Evolutionary conservation across 1,140 invertebrate genomes (phyloP), one percentile per base, ranked within the genome.

Genomic region (Homalodisca vitripennis): DNA sequence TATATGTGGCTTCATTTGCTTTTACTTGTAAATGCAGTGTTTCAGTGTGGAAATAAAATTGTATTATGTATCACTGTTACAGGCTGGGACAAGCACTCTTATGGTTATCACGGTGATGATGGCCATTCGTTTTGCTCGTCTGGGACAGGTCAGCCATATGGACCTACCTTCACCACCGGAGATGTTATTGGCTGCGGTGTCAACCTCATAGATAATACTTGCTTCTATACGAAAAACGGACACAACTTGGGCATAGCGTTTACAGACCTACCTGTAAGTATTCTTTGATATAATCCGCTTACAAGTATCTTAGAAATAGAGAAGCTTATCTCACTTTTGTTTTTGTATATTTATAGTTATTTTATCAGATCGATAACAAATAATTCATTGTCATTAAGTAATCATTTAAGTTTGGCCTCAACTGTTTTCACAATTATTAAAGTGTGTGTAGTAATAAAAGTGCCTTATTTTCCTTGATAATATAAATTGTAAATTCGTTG

Each of bases 191-290:
- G 98, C 69, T 99, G 98, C 82, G 98, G 97, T 72, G 91, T 99
- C 48, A 99, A 99, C 84, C 87, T 99, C 53, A 91, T 99, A 71
- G 95, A 98, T 79, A 97, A 97, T 82, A 95, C 93, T 20, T 98
- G 97, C 81, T 99, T 99, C 85, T 99, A 99, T 82, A 99, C 98
- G 24, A 99, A 99, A 84, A 99, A 99, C 83, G 98, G 98, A 60
- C 90, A 95, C 77, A 93, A 98, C 84, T 84, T 99, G 72, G 98
- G 98, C 73, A 91, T 94, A 74, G 97, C 96, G 68, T 98, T 98
- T 83, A 92, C 92, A 77, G 95, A 98, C 83, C 83, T 98, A 78
- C 95, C 95, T 77, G 94, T 97, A 84, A 86, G 90, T 87, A 71
- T 66, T 70, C 41, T 55, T 34, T 34, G 26, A 68, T 41, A 41